Conservation (phyloP, 2,113 vertebrate genomes). For the Chamaea fasciata region DNA sequence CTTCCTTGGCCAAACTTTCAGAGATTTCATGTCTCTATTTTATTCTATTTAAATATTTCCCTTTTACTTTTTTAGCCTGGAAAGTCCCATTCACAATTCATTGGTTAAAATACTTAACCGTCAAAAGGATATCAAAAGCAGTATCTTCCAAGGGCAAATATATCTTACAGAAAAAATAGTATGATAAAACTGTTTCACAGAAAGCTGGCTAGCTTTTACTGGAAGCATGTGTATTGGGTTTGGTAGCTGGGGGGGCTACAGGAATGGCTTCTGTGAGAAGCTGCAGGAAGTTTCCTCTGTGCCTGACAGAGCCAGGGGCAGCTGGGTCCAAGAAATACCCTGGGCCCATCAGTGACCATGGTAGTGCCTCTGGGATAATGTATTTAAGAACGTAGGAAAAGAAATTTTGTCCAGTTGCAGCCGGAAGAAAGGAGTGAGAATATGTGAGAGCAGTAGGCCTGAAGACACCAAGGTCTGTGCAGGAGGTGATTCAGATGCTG, state of each 20-base stretch:
- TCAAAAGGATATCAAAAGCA: background rate
- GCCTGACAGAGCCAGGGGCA: background rate
- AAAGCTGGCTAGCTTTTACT: background rate
- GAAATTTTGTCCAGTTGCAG: background rate
- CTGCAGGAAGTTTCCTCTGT: background rate
- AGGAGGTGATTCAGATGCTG: background rate
- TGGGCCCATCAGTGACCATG: accelerated
- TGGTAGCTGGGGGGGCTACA: accelerated
- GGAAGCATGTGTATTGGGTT: background rate
- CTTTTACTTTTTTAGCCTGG: background rate
- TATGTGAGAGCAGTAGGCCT: background rate
- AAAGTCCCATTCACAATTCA: background rate
- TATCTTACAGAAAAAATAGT: background rate
- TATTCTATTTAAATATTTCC: background rate
- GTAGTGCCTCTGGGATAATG: background rate
- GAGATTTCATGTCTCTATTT: background rate
- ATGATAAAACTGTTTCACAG: background rate
- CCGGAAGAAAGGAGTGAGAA: background rate
- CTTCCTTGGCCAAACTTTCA: background rate
- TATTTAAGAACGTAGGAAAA: background rate
- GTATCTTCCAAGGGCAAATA: background rate
- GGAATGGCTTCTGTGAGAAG: background rate
- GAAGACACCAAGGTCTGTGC: background rate
- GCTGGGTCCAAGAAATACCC: accelerated
- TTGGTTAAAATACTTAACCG: background rate